Evolutionary conservation across 2,113 vertebrate genomes (phyloP), one percentile per base, ranked within the genome.

Genomic region (Crotalus horridus): DNA sequence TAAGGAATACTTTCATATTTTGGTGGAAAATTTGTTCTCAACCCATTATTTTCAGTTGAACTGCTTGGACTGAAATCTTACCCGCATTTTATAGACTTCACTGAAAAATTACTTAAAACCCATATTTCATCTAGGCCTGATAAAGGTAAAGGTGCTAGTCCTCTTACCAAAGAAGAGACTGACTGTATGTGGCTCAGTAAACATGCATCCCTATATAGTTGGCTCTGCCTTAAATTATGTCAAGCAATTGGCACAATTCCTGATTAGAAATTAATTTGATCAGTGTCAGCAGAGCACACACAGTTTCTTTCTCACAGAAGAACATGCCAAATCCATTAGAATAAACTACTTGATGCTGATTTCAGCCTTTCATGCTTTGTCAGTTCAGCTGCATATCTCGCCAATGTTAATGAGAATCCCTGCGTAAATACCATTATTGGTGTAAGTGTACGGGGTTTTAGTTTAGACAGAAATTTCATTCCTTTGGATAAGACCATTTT

Each of bases 251-350:
- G 94, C 94, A 23, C 54, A 15, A 55, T 4, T 95, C 59, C 87
- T 95, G 93, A 94, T 95, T 94, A 94, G 91, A 94, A 94, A 94
- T 93, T 96, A 97, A 95, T 96, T 96, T 95, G 92, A 94, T 93
- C 89, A 90, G 59, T 93, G 91, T 87, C 93, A 96, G 51, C 58
- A 93, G 91, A 90, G 74, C 74, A 48, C 7, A 94, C 89, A 90
- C 81, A 55, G 20, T 96, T 93, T 95, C 92, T 93, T 95, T 90
- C 85, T 93, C 53, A 92, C 4, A 92, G 90, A 94, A 89, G 74
- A 55, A 4, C n/a, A 85, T 95, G 93, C 94, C 93, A 96, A 94
- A 89, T 87, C 51, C 87, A 86, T 93, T 94, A 92, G 64, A 94
- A 88, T 74, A 92, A 96, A 94, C 64, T 92, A 21, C 87, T 64